Evolutionary conservation across 2,888 invertebrate species (phyloP).

Genomic region (Epistrophe grossulariae): DNA sequence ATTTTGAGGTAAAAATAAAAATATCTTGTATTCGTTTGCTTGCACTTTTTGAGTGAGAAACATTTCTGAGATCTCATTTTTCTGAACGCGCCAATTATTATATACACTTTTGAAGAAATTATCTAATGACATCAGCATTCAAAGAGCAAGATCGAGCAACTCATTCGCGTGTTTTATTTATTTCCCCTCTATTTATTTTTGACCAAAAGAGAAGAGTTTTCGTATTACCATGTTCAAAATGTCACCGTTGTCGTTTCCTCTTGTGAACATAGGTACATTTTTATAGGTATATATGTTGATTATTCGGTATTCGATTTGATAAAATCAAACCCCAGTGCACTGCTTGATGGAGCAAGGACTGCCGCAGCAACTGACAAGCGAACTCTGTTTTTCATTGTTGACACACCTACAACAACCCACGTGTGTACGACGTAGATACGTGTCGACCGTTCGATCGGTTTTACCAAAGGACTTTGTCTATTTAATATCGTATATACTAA

Average conservation of each 20-base stretch:
- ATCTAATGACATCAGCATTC: too few species aligned
- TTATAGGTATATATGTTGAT: background rate
- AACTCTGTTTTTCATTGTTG: slow-evolving; percentile 63
- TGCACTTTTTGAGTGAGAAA: too few species aligned
- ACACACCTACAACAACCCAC: slow-evolving; percentile 72
- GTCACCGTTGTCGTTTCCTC: slow-evolving; percentile 6
- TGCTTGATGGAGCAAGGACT: slow-evolving; percentile 51
- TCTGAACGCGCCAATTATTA: too few species aligned
- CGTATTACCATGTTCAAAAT: slow-evolving; percentile 42
- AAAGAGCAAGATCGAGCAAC: background rate
- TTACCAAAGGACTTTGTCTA: slow-evolving; percentile 28
- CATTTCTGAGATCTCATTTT: too few species aligned
- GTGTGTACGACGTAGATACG: slow-evolving; percentile 7
- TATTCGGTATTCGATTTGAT: slow-evolving; percentile 58
- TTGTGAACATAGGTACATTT: background rate
- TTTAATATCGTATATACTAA: background rate
- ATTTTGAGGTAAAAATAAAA: too few species aligned
- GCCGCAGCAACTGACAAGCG: slow-evolving; percentile 52
- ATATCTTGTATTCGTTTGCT: too few species aligned
- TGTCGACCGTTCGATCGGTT: slow-evolving; percentile 11
- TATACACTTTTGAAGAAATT: too few species aligned
- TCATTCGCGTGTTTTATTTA: background rate
- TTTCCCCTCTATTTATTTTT: background rate
- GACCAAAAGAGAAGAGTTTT: background rate
- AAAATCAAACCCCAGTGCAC: slow-evolving; percentile 62